Base-by-base conservation (phyloP, 64 coral and sea anemone species). In the Pocillopora verrucosa region DNA sequence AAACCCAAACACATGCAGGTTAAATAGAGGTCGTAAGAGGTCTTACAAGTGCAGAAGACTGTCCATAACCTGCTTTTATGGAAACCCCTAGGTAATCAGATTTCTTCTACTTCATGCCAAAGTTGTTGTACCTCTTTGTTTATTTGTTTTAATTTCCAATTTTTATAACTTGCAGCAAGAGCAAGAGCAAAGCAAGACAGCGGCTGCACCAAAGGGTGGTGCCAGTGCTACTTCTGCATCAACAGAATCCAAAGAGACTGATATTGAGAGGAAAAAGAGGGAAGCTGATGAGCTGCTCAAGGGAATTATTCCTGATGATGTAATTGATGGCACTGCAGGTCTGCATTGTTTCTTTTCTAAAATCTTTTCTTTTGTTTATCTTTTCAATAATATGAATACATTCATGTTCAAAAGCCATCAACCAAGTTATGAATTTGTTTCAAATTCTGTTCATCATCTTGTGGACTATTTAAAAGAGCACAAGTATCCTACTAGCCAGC, bases 281-380 rank as follows among this genome's bases (percentile, higher is more conserved):
- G 94, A 95, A 85, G 90, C 94, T 74, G 94, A 96, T 96, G 94
- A 96, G 25, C 67, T 96, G 65, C 84, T 96, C 11, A 96, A 96
- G 65, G 94, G 94, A 19, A 86, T 96, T 76, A 88, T 96, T 76
- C 94, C 94, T 67, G 94, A 96, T 84, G 94, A 96, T 83, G 94
- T 96, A 19, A 96, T 96, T 60, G 94, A 96, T 93, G 94, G 94
- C 17, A 90, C 80, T 83, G 91, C 91, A 90, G 94, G 94, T 96
- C 36, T 64, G 35, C 63, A 13, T 79, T 22, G 13, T 60, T 16
- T 37, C 56, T 0, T 19, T 4, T 3, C 41, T 36, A 60, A 16
- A 34, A 10, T 61, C 9, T 24, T 16, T 89, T 14, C 22, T 69
- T 30, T 30, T 62, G 56, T 24, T 6, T 12, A 59, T 13, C 34